Percentiles rank a stretch among this genome's conserved stretches.
Conservation (phyloP, 2,113 vertebrate genomes). For the Pimephales promelas region DNA sequence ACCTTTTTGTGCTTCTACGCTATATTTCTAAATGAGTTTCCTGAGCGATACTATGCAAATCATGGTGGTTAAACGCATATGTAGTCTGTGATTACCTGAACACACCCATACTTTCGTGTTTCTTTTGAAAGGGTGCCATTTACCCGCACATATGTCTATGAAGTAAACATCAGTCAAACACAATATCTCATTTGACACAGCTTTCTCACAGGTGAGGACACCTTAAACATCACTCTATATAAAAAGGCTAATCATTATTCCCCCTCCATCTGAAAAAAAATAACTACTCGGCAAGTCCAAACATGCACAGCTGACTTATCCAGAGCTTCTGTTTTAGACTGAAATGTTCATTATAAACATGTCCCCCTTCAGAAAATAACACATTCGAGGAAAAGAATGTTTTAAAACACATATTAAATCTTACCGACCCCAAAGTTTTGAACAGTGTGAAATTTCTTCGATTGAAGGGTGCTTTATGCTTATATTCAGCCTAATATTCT, state of each 20-base stretch:
- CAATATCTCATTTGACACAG: neutral
- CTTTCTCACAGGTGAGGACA: conserved; percentile 28
- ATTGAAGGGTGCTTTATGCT: neutral
- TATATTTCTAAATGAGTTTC: neutral
- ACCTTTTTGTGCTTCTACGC: neutral
- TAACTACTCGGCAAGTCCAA: conserved; percentile 18
- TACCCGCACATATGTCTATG: conserved; percentile 20
- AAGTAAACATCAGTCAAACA: conserved; percentile 7
- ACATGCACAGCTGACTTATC: conserved; percentile 12
- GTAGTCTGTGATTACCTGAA: neutral
- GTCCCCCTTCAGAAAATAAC: neutral
- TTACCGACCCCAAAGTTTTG: neutral
- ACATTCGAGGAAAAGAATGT: neutral
- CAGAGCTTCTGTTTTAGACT: conserved; percentile 19
- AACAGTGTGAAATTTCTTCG: neutral
- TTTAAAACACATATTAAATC: neutral
- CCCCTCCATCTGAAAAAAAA: conserved; percentile 6
- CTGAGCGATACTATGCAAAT: conserved; percentile 5
- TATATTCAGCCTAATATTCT: neutral
- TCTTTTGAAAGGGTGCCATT: conserved; percentile 15
- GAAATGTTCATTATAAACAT: neutral
- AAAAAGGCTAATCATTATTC: conserved; percentile 37
- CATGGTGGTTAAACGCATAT: neutral
- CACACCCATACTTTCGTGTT: neutral
- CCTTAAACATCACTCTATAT: conserved; percentile 14